Conservation (phyloP, 2,797 vertebrate species). For the Notolepis coatsorum region DNA sequence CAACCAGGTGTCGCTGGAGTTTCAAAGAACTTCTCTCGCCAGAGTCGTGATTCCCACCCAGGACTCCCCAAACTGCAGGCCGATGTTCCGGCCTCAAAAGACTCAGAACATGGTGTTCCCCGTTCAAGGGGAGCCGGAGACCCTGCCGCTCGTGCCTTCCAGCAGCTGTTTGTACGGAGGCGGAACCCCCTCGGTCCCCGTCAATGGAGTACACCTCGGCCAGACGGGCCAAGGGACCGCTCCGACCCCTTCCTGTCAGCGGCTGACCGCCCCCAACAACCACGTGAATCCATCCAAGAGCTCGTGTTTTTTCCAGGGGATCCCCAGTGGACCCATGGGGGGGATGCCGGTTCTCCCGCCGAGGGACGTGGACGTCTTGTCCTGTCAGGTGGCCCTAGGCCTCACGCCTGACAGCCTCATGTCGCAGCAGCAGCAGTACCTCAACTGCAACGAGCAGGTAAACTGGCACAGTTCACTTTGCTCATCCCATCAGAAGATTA, state of each 20-base stretch:
- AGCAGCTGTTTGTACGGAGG: slow-evolving; percentile 70
- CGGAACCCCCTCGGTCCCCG: neutral
- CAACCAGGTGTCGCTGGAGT: slow-evolving; percentile 44
- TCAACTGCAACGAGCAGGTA: slow-evolving; percentile 62
- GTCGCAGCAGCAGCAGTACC: slow-evolving; percentile 59
- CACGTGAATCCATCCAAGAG: slow-evolving; percentile 48
- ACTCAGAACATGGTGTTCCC: slow-evolving; percentile 25
- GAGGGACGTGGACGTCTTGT: slow-evolving; percentile 39
- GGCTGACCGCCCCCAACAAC: slow-evolving; percentile 20
- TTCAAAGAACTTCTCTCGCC: slow-evolving; percentile 39
- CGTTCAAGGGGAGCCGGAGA: slow-evolving; percentile 26
- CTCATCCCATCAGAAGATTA: too few relatives aligned
- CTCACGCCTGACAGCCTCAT: slow-evolving; percentile 41
- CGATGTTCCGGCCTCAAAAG: slow-evolving; percentile 37
- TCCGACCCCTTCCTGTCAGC: slow-evolving; percentile 36
- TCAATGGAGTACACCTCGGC: slow-evolving; percentile 40
- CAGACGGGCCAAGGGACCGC: slow-evolving; percentile 2
- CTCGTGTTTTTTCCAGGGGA: slow-evolving; percentile 67
- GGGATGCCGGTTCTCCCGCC: slow-evolving; percentile 26
- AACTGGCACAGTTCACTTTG: too few relatives aligned
- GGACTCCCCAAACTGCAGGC: slow-evolving; percentile 12
- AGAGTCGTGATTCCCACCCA: neutral
- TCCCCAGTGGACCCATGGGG: slow-evolving; percentile 5
- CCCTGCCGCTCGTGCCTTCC: neutral
- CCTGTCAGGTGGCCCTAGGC: slow-evolving; percentile 46